These are phyloP conservation scores for Octomys mimax DNA, from an alignment of 2,797 vertebrate species.

Conservation along the genomic window DNA sequence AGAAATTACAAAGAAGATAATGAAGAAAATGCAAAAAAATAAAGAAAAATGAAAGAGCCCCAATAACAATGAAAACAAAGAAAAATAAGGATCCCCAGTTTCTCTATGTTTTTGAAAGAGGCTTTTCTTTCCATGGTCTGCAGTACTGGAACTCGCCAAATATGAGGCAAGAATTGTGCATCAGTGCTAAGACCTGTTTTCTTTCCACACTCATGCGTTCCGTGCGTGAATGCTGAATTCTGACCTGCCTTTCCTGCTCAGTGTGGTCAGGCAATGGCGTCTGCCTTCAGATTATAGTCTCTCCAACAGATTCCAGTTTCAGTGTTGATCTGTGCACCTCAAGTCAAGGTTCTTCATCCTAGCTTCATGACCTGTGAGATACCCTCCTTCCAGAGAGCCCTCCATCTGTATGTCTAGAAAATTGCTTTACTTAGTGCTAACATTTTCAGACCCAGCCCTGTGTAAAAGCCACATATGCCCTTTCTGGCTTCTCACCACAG, in stretches of 20 bases:
- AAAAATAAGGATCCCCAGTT: neutral
- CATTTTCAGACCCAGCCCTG: neutral
- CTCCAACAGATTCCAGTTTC: neutral
- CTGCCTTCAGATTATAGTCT: neutral
- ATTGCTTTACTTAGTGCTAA: neutral
- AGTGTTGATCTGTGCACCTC: neutral
- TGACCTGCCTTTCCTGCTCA: neutral
- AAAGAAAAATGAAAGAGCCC: neutral
- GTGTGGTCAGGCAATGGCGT: neutral
- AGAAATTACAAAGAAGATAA: neutral
- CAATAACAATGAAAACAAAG: neutral
- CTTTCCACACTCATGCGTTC: neutral
- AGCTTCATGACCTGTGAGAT: neutral
- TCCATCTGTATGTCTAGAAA: neutral
- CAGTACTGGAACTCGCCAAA: neutral
- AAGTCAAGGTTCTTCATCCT: neutral
- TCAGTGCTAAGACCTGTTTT: neutral
- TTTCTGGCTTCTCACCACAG: neutral
- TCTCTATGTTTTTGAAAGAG: neutral
- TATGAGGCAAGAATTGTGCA: neutral
- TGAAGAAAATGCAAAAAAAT: neutral
- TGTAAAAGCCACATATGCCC: neutral
- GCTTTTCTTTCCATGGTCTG: neutral
- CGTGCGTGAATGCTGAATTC: neutral
- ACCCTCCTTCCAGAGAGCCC: neutral